Percentiles rank a stretch among this genome's conserved stretches.
Conservation (phyloP, 2,888 invertebrate species). For the Cyaniris semiargus region DNA sequence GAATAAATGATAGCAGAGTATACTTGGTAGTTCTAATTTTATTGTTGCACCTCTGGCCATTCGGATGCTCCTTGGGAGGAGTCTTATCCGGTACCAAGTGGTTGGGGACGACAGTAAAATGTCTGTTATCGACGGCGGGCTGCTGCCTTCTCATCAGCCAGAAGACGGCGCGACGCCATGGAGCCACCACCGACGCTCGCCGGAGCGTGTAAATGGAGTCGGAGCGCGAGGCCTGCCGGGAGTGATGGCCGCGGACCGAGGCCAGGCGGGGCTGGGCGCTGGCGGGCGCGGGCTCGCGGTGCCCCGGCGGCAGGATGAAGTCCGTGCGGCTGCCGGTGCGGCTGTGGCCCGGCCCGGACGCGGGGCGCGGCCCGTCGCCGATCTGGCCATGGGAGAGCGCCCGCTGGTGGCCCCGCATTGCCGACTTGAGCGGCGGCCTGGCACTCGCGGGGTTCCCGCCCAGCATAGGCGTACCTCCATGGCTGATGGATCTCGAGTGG, state of each 20-base stretch:
- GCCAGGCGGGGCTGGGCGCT: slow-evolving; percentile 72
- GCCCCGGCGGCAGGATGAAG: slow-evolving; percentile 92
- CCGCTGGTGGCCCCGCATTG: slow-evolving; percentile 88
- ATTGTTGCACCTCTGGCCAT: slow-evolving; percentile 90
- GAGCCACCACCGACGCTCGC: slow-evolving; percentile 85
- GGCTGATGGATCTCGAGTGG: slow-evolving; percentile 91
- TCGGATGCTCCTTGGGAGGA: slow-evolving; percentile 89
- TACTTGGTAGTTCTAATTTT: slow-evolving; percentile 97
- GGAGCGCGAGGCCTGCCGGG: slow-evolving; percentile 92
- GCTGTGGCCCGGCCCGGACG: slow-evolving; percentile 84
- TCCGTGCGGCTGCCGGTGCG: slow-evolving; percentile 93
- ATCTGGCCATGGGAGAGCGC: slow-evolving; percentile 94
- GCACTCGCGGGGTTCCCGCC: slow-evolving; percentile 69
- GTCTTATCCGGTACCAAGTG: slow-evolving; percentile 91
- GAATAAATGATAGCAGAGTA: slow-evolving; percentile 94
- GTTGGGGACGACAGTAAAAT: slow-evolving; percentile 90
- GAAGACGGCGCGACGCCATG: slow-evolving; percentile 85
- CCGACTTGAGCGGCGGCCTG: slow-evolving; percentile 87
- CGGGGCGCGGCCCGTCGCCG: slow-evolving; percentile 76
- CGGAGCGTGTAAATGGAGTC: slow-evolving; percentile 94
- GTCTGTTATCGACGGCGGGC: slow-evolving; percentile 84
- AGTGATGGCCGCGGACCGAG: slow-evolving; percentile 82
- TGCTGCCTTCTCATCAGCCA: slow-evolving; percentile 82
- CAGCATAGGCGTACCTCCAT: slow-evolving; percentile 84
- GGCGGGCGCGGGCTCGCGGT: slow-evolving; percentile 83